Evolutionary conservation across 2,888 invertebrate species (phyloP).

Genomic region (Brachylomia viminalis): DNA sequence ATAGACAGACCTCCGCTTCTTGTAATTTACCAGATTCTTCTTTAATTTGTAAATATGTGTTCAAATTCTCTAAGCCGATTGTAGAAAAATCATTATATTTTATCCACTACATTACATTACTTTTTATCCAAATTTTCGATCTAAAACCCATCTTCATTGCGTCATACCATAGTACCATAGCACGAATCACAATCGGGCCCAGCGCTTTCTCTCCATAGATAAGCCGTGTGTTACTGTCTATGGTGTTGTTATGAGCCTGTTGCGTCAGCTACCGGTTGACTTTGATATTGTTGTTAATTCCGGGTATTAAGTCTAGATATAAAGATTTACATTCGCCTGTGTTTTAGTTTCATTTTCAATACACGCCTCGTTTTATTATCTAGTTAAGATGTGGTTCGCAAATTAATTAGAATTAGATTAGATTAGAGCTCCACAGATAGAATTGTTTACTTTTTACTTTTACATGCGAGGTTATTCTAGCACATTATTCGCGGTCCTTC

Average conservation of each 20-base stretch:
- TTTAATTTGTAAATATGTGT: neutral
- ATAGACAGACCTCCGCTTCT: neutral
- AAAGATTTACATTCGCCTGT: slow-evolving; percentile 39
- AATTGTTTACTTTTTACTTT: neutral
- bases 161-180: slow-evolving; percentile 22
- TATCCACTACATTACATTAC: slow-evolving; percentile 9
- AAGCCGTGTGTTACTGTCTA: slow-evolving; percentile 47
- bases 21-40: neutral
- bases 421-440: neutral
- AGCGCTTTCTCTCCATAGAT: slow-evolving; percentile 72
- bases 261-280: slow-evolving; percentile 59
- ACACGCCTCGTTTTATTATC: slow-evolving; percentile 6
- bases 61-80: neutral
- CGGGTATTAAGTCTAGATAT: slow-evolving; percentile 22
- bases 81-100: neutral
- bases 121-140: slow-evolving; percentile 37
- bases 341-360: slow-evolving; percentile 20
- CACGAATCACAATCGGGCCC: slow-evolving; percentile 29
- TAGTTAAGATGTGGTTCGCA: slow-evolving; percentile 9
- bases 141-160: slow-evolving; percentile 39
- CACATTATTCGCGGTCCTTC: neutral
- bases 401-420: neutral
- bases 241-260: slow-evolving; percentile 63
- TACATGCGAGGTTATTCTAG: neutral
- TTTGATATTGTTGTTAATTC: slow-evolving; percentile 52